Evolutionary conservation across 2,888 invertebrate genomes (phyloP).

Genomic region (Drosophila siamana): DNA sequence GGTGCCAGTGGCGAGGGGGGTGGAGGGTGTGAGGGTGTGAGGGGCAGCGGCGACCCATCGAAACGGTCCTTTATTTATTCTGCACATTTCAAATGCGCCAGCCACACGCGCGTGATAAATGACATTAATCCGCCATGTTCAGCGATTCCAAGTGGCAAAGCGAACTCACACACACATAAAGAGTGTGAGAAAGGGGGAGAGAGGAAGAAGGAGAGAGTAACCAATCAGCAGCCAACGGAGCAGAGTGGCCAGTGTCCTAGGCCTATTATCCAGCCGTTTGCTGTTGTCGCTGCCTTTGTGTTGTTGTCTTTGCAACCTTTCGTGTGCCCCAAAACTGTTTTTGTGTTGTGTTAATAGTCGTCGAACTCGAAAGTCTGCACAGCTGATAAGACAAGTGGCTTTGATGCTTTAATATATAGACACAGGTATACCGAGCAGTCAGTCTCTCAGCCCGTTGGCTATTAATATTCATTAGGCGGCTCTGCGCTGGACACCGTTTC

Average conservation of each 20-base stretch:
- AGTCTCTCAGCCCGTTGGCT: slow-evolving; percentile 54
- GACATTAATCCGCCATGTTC: slow-evolving; percentile 82
- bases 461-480: slow-evolving; percentile 77
- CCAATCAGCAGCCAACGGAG: slow-evolving; percentile 10
- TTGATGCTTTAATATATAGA: slow-evolving; percentile 73
- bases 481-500: slow-evolving; percentile 23
- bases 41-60: not conserved
- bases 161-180: not conserved
- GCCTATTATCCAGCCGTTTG: slow-evolving; percentile 31
- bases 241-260: slow-evolving; percentile 46
- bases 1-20: not conserved
- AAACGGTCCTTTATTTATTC: slow-evolving; percentile 68
- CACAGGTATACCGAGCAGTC: slow-evolving; percentile 65
- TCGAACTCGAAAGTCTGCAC: slow-evolving; percentile 63
- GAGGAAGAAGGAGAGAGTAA: not conserved
- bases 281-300: not conserved
- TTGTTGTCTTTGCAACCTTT: slow-evolving; percentile 36
- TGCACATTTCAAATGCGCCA: slow-evolving; percentile 71
- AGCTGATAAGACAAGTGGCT: slow-evolving; percentile 80
- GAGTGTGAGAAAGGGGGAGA: not conserved
- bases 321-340: slow-evolving; percentile 76
- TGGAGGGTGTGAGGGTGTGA: too few species aligned
- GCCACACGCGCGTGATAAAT: slow-evolving; percentile 76
- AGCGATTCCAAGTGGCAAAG: slow-evolving; percentile 66
- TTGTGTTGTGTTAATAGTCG: slow-evolving; percentile 81